Percentiles rank a stretch among this genome's conserved stretches.
Conservation (phyloP, 2,888 invertebrate species). For the Geotrupes spiniger region DNA sequence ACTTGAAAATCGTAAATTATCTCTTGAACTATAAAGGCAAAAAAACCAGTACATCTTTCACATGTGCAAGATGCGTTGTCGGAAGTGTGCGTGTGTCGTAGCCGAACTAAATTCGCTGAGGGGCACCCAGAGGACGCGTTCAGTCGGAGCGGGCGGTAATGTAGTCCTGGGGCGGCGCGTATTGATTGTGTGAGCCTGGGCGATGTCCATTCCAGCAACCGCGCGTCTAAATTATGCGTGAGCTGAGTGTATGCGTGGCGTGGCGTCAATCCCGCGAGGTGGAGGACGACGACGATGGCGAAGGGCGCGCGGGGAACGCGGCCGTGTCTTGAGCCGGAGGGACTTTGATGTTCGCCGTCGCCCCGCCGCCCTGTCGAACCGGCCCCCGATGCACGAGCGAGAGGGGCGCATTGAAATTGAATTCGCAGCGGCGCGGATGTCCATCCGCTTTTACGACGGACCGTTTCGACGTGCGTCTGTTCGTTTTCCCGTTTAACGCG, state of each 20-base stretch:
- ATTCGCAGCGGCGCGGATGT: constrained; percentile 40
- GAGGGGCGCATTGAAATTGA: constrained; percentile 52
- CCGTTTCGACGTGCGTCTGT: too few species aligned
- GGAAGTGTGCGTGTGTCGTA: not conserved
- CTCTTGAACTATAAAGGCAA: too few species aligned
- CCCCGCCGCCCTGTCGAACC: constrained; percentile 39
- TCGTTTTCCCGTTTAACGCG: too few species aligned
- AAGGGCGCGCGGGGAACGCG: constrained; percentile 12
- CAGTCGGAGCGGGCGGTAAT: constrained; percentile 15
- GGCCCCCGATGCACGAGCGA: constrained; percentile 53
- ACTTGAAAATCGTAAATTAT: too few species aligned
- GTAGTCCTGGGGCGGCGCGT: constrained; percentile 46
- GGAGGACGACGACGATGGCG: constrained; percentile 7
- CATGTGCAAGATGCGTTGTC: not conserved
- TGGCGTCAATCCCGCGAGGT: constrained; percentile 28
- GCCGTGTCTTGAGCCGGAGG: constrained; percentile 28
- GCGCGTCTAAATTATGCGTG: constrained; percentile 53
- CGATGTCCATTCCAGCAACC: constrained; percentile 53
- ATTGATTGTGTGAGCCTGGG: constrained; percentile 48
- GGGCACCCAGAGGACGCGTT: too few species aligned
- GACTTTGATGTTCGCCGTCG: constrained; percentile 37
- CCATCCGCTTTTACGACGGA: too few species aligned
- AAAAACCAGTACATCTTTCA: too few species aligned
- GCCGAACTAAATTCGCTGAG: too few species aligned
- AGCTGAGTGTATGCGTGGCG: constrained; percentile 51